Percentiles rank a stretch among this genome's conserved stretches.
Evolutionary conservation across 2,113 vertebrate genomes (phyloP).

Genomic region (Zapus hudsonius): DNA sequence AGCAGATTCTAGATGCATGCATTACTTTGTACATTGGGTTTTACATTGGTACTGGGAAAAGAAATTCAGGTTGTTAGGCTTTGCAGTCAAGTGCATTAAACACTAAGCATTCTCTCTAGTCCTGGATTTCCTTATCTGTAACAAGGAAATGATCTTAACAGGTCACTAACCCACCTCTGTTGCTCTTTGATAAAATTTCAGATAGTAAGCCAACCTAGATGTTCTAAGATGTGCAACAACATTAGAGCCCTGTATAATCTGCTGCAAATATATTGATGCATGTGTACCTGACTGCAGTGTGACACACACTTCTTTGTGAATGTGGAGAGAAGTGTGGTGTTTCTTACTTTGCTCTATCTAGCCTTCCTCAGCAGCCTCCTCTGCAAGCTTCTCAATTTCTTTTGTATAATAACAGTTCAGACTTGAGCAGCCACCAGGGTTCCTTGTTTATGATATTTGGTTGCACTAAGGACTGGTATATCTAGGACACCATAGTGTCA

Average conservation of each 20-base stretch:
- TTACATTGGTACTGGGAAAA: too few relatives aligned
- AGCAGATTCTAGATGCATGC: too few relatives aligned
- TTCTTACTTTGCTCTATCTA: not conserved
- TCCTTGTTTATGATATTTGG: not conserved
- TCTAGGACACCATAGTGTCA: not conserved
- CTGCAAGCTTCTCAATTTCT: not conserved
- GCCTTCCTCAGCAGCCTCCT: not conserved
- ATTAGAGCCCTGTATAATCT: not conserved
- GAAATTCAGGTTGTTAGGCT: too few relatives aligned
- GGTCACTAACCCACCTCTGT: not conserved
- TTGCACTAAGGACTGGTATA: not conserved
- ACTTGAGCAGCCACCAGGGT: not conserved
- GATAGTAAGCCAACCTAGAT: not conserved
- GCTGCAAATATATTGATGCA: not conserved
- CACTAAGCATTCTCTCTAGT: too few relatives aligned
- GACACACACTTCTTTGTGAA: not conserved
- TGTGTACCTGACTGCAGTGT: not conserved
- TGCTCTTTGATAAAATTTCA: not conserved
- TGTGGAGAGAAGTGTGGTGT: not conserved
- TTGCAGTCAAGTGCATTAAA: too few relatives aligned
- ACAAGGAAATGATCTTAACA: constrained; percentile 18
- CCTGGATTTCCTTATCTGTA: constrained; percentile 15
- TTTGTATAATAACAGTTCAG: not conserved
- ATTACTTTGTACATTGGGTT: too few relatives aligned
- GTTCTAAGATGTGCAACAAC: not conserved